A percentile compares a stretch with the other conserved stretches of the same genome.
phyloP scores from a whole-genome alignment of 1,140 invertebrate genomes.

The Sinonovacula constricta region DNA sequence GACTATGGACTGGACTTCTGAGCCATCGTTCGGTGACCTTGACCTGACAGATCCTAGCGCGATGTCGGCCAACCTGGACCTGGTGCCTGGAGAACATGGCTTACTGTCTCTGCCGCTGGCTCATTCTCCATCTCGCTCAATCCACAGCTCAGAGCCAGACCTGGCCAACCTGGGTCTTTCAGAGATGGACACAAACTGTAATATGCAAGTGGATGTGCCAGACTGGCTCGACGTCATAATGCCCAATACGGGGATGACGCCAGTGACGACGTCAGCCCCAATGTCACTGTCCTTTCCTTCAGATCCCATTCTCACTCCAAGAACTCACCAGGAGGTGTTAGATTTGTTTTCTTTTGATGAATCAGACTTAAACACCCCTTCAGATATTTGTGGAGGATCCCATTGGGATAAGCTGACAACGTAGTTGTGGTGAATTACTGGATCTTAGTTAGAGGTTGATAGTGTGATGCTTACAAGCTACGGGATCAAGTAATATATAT shows the following conservation, averaged over 20 bases:
- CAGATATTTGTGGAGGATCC: constrained; percentile 79
- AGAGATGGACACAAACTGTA: constrained; percentile 65
- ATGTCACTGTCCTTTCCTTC: constrained; percentile 79
- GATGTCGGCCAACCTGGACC: constrained; percentile 44
- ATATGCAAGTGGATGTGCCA: constrained; percentile 85
- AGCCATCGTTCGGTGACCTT: constrained; percentile 62
- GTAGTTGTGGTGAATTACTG: constrained; percentile 24
- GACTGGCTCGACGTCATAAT: constrained; percentile 87
- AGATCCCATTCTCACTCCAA: constrained; percentile 82
- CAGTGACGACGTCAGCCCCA: constrained; percentile 70
- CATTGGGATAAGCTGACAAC: constrained; percentile 75
- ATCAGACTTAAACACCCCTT: constrained; percentile 82
- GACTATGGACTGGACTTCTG: constrained; percentile 74
- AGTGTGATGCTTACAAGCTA: constrained; percentile 16
- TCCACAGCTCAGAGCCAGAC: constrained; percentile 65
- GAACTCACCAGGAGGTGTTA: constrained; percentile 83
- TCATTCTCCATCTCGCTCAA: constrained; percentile 33
- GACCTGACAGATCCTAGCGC: constrained; percentile 61
- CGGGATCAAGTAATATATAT: constrained; percentile 25
- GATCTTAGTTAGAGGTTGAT: not conserved
- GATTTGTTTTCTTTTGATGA: constrained; percentile 87
- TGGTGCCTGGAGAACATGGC: constrained; percentile 15
- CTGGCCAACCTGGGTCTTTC: constrained; percentile 58
- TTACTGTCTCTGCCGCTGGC: constrained; percentile 38
- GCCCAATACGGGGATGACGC: constrained; percentile 75